A percentile compares a stretch with the other conserved stretches of the same genome.
Conservation (phyloP, 2,113 vertebrate species). For the Catharus bicknelli region DNA sequence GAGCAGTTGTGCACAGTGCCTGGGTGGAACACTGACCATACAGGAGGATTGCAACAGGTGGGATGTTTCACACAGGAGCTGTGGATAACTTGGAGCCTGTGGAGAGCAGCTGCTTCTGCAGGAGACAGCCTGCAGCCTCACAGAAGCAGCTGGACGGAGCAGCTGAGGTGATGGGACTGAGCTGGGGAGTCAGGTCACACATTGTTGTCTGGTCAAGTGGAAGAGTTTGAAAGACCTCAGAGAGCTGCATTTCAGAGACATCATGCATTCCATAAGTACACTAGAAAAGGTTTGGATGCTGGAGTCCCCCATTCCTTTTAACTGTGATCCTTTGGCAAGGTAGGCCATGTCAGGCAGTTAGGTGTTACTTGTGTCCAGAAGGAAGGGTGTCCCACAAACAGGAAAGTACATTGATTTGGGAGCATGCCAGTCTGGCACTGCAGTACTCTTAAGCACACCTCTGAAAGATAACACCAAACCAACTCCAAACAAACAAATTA, state of each 20-base stretch:
- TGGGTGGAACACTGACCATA: accelerated
- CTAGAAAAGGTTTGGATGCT: background rate
- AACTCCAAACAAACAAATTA: background rate
- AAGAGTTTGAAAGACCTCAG: background rate
- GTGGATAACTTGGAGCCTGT: background rate
- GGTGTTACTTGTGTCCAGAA: background rate
- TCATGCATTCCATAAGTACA: background rate
- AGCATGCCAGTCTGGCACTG: background rate
- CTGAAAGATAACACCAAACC: background rate
- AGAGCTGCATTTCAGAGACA: background rate
- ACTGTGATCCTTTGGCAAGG: background rate
- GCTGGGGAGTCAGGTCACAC: background rate
- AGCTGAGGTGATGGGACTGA: background rate
- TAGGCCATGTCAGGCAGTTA: background rate
- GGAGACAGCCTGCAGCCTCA: background rate
- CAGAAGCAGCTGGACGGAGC: background rate
- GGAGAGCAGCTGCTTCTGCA: background rate
- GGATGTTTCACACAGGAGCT: background rate
- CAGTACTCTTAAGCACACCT: background rate
- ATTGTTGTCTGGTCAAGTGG: background rate
- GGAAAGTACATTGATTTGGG: background rate
- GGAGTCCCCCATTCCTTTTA: background rate
- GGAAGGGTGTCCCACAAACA: background rate
- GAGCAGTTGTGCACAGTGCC: background rate
- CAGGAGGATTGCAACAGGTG: background rate